Evolutionary conservation across 1,140 invertebrate genomes (phyloP), one percentile per base, ranked within the genome.

Genomic region (Drosophila navojoa): DNA sequence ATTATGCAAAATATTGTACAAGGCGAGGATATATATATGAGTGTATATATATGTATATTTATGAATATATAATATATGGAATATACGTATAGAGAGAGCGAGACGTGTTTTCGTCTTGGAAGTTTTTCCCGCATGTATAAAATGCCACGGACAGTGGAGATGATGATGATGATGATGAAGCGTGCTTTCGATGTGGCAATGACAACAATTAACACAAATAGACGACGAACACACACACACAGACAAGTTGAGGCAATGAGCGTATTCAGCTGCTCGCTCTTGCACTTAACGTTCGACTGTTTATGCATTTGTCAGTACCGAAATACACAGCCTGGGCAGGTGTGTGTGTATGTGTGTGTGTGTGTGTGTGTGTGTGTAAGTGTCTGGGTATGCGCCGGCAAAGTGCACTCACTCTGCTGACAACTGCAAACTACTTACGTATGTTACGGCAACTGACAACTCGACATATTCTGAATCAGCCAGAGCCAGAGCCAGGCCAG

Each of bases 341-440:
- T 22, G 32, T 71, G 32, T 71, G 25, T 11, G 19, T 38, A 4
- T 63, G 25, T 38, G 25, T 52, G 15, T 58, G n/a, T 62, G 38
- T 25, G 29, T 57, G 42, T 64, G 50, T 22, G 32, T 71, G 32
- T 71, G 25, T 11, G 19, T 38, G 7, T 63, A 35, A 45, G 25
- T 52, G 15, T 58, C 16, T 62, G 38, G 32, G 29, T 57, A 42
- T 64, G 50, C 15, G 67, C 40, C 13, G 13, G 45, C 81, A 86
- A 81, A 87, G 76, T 73, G 82, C 82, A 82, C 82, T 87, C 66
- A 64, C 75, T 63, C 71, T 67, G 76, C 79, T 82, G 79, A 89
- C 84, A 87, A 82, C 82, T 82, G 79, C 71, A 70, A 87, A 71
- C 82, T 87, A 87, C 82, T 87, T 87, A 87, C 73, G 81, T 87